A percentile compares a stretch with the other conserved stretches of the same genome.
These are phyloP conservation scores for Coelopa frigida DNA, from an alignment of 1,140 invertebrate genomes.

Conservation along the genomic window DNA sequence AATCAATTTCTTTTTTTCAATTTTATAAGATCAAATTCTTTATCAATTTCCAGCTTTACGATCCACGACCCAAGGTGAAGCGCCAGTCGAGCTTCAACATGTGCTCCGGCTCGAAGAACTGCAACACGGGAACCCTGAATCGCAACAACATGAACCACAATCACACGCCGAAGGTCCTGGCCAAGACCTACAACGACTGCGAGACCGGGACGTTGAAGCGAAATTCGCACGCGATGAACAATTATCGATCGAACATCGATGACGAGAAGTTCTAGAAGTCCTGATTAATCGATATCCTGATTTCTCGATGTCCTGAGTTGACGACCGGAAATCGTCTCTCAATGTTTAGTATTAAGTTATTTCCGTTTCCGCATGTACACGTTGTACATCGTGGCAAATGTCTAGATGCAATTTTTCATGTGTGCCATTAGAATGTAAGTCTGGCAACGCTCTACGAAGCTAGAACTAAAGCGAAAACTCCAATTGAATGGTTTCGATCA, in stretches of 20 bases:
- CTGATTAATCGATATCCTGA: not conserved
- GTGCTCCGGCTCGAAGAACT: constrained; percentile 45
- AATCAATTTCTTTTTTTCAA: too few species aligned
- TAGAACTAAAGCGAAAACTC: not conserved
- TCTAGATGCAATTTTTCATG: constrained; percentile 3
- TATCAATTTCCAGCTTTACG: constrained; percentile 30
- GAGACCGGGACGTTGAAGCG: constrained; percentile 71
- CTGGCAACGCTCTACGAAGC: not conserved
- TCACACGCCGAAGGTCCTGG: constrained; percentile 58
- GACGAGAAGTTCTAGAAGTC: constrained; percentile 43
- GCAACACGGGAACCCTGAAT: constrained; percentile 53
- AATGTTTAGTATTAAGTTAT: too few species aligned
- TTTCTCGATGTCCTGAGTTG: too few species aligned
- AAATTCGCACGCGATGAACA: constrained; percentile 59
- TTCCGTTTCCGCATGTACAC: not conserved
- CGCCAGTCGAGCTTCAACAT: constrained; percentile 52
- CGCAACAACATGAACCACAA: constrained; percentile 55
- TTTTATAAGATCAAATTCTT: constrained; percentile 9
- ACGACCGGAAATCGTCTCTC: too few species aligned
- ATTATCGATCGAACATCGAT: constrained; percentile 40
- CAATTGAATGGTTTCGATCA: not conserved
- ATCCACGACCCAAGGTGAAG: constrained; percentile 49
- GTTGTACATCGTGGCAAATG: not conserved
- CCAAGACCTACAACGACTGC: constrained; percentile 56
- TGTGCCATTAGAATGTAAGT: constrained; percentile 9